Evolutionary conservation across 2,888 invertebrate genomes (phyloP), one percentile per base, ranked within the genome.

Genomic region (Eulithis testata): DNA sequence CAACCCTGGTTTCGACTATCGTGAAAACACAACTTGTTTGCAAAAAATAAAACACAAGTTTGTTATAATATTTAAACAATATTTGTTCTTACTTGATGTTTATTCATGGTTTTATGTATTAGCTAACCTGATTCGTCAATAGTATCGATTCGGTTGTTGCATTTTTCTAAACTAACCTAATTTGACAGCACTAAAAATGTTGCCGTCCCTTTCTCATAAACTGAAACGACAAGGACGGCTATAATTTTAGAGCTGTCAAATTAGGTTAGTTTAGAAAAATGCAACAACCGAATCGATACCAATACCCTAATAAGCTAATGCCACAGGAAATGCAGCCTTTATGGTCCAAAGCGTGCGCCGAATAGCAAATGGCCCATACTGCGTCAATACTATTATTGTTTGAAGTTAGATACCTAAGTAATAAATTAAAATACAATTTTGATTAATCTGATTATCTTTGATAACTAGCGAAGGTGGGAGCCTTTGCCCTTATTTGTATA

Each of bases 241-340:
- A n/a, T n/a, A n/a, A n/a, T n/a, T n/a, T n/a, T n/a, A n/a, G n/a
- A n/a, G n/a, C n/a, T n/a, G n/a, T n/a, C n/a, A n/a, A n/a, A n/a
- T n/a, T n/a, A n/a, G n/a, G n/a, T n/a, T n/a, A n/a, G n/a, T n/a
- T n/a, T n/a, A n/a, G n/a, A n/a, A n/a, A n/a, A n/a, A n/a, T n/a
- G n/a, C n/a, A n/a, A n/a, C n/a, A n/a, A n/a, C n/a, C n/a, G n/a
- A n/a, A n/a, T n/a, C n/a, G n/a, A n/a, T n/a, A n/a, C n/a, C n/a
- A n/a, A 83, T 81, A 80, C 73, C 89, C 88, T 82, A 83, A 85
- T 73, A 69, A 63, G 84, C 82, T 72, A 69, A 70, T 73, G 78
- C 76, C 85, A 81, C 72, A 89, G 90, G 91, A 91, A 87, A 88
- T 87, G 86, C 87, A 86, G 74, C 86, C 73, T 79, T 83, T 88